Percentiles rank a stretch among this genome's conserved stretches.
phyloP scores from a whole-genome alignment of 2,113 vertebrate genomes.

The Thalassarche chlororhynchos region DNA sequence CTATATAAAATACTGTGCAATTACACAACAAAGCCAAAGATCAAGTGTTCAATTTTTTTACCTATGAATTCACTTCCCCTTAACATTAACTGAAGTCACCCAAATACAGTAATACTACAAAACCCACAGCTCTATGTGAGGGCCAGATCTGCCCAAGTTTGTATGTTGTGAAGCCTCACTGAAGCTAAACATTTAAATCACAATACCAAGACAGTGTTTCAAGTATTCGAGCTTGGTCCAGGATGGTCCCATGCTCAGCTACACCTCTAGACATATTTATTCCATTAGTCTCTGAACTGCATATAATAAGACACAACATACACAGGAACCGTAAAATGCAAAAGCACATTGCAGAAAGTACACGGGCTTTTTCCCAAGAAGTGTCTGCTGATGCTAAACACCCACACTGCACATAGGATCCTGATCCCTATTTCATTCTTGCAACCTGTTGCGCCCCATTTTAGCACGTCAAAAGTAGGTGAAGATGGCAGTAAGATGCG shows the following conservation, averaged over 20 bases:
- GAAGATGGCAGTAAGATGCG: not conserved
- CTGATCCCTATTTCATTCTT: not conserved
- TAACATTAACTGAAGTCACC: not conserved
- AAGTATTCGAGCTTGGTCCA: not conserved
- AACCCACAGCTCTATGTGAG: not conserved
- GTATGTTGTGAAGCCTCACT: not conserved
- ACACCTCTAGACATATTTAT: not conserved
- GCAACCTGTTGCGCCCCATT: not conserved
- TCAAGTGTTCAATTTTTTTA: not conserved
- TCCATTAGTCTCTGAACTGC: not conserved
- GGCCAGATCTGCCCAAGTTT: not conserved
- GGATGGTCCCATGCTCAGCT: not conserved
- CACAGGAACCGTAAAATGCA: not conserved
- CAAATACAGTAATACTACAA: not conserved
- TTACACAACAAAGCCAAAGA: not conserved
- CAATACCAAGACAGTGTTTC: not conserved
- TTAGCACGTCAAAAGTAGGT: not conserved
- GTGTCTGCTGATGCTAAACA: not conserved
- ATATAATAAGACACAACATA: not conserved
- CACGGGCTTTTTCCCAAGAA: not conserved
- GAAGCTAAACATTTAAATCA: not conserved
- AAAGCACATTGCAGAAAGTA: not conserved
- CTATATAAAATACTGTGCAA: not conserved
- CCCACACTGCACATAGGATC: not conserved
- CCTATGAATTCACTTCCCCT: not conserved